Evolutionary conservation across 2,888 invertebrate genomes (phyloP), one percentile per base, ranked within the genome.

Genomic region (Agrotis segetum): DNA sequence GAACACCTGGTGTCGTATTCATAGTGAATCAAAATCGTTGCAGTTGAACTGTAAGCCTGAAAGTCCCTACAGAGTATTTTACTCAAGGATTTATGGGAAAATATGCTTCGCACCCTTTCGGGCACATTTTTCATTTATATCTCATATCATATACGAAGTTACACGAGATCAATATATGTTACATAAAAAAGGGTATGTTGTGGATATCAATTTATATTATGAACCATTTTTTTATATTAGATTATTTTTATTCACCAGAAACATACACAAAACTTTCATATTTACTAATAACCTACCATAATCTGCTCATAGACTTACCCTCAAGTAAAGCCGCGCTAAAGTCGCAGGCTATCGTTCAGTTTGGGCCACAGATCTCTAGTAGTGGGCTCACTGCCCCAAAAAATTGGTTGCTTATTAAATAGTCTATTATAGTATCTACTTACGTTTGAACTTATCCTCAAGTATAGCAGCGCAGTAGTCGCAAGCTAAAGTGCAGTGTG

Each of bases 401-500:
- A 34, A 34, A 34, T 7, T 34, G 6, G 16, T 24, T 9, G 52
- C 14, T 2, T 34, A n/a, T 56, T 9, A 56, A 56, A 56, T 24
- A 17, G 29, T 1, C 17, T 19, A 3, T 6, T 14, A 9, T 6
- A n/a, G n/a, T n/a, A 50, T 53, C 1, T 14, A 90, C 94, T 93
- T 92, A 97, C 97, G 97, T 93, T 96, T 97, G 92, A 97, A 97
- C 87, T 97, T 96, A 85, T 97, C 97, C 89, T 97, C 97, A 61
- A 98, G 96, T 74, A 97, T 96, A 65, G 97, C 96, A 68, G 97
- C 97, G 93, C 98, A 98, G 88, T 97, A 96, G 88, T 97, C 97
- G 88, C 98, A 98, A 86, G 97, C 97, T 67, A 98, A 96, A 4
- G 97, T 98, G 93, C 98, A 98, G 89, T 97, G 97, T 24, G 97